These are phyloP conservation scores for Odobenus rosmarus DNA, from an alignment of 2,113 vertebrate genomes.

Conservation along the genomic window DNA sequence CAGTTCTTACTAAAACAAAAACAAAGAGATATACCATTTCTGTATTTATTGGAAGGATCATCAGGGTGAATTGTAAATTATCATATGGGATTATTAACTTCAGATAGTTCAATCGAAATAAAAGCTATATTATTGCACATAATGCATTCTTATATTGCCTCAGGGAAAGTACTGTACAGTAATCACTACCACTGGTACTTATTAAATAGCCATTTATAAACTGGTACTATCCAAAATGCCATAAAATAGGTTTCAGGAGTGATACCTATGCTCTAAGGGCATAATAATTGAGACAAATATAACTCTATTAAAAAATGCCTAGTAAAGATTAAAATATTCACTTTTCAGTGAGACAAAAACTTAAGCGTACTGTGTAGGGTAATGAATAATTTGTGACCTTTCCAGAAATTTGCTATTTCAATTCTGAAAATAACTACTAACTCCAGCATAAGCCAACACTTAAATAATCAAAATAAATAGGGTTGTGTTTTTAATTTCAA, in stretches of 20 bases:
- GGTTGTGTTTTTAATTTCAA: not conserved
- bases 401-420: not conserved
- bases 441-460: not conserved
- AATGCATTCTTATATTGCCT: not conserved
- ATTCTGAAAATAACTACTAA: not conserved
- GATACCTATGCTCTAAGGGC: not conserved
- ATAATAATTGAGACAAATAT: not conserved
- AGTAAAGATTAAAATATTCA: not conserved
- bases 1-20: not conserved
- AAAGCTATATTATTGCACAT: not conserved
- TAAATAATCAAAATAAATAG: not conserved
- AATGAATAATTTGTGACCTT: not conserved
- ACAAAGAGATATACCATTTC: not conserved
- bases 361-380: not conserved
- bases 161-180: not conserved
- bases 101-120: not conserved
- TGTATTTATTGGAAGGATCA: not conserved
- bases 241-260: not conserved
- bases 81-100: not conserved
- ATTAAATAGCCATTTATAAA: conserved; percentile 14
- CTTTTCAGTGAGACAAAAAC: not conserved
- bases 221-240: not conserved
- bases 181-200: not conserved
- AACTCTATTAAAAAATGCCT: not conserved
- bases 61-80: not conserved